phyloP scores from a whole-genome alignment of 2,797 vertebrate genomes.

The Hydrocynus forskahlii region DNA sequence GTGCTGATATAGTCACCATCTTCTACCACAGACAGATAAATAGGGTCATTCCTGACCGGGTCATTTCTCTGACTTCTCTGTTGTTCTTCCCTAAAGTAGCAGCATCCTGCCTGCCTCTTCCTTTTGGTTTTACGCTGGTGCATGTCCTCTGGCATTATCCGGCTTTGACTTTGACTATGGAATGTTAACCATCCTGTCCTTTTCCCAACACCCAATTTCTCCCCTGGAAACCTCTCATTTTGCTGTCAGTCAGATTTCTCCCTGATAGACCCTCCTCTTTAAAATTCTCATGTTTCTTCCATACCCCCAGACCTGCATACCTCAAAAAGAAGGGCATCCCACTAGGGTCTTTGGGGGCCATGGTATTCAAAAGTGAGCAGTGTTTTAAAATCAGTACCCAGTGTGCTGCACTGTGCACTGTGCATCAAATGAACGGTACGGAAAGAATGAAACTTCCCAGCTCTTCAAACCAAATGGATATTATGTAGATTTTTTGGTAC shows the following conservation, averaged over 20 bases:
- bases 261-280: not conserved
- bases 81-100: not conserved
- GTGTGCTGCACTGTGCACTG: too few relatives aligned
- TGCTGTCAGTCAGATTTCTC: slow-evolving; percentile 32
- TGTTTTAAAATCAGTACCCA: too few relatives aligned
- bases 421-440: too few relatives aligned
- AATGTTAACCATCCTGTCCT: slow-evolving; percentile 52
- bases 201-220: slow-evolving; percentile 35
- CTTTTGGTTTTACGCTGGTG: slow-evolving; percentile 23
- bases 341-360: too few relatives aligned
- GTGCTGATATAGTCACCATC: not conserved
- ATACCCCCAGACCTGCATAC: not conserved
- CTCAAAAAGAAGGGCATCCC: not conserved
- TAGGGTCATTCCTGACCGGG: not conserved
- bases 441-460: too few relatives aligned
- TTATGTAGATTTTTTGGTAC: too few relatives aligned
- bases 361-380: too few relatives aligned
- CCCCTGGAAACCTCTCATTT: not conserved
- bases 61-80: not conserved
- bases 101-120: slow-evolving; percentile 1
- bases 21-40: not conserved
- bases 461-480: too few relatives aligned
- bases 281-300: not conserved
- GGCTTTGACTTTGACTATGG: slow-evolving; percentile 41
- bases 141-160: slow-evolving; percentile 39